Evolutionary conservation across 2,888 invertebrate genomes (phyloP).

Genomic region (Leptinotarsa haldemani): DNA sequence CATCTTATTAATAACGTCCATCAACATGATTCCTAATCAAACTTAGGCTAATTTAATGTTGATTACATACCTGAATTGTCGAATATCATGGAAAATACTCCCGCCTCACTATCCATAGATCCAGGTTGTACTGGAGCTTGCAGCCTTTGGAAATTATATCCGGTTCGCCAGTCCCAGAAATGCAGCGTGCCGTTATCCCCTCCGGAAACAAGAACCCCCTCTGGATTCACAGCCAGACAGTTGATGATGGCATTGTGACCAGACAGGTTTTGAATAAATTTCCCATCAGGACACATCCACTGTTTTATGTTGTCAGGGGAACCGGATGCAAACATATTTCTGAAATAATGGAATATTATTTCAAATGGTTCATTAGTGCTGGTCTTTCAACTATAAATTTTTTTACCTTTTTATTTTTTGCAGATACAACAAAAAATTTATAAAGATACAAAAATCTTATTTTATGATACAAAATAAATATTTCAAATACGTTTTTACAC

Average conservation of each 20-base stretch:
- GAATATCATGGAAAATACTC: slow-evolving; percentile 95
- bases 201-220: slow-evolving; percentile 96
- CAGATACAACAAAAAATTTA: no score
- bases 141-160: slow-evolving; percentile 95
- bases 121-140: slow-evolving; percentile 97
- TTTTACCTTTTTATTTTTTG: no score
- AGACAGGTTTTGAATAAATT: slow-evolving; percentile 95
- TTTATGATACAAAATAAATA: no score
- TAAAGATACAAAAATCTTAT: no score
- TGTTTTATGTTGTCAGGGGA: slow-evolving; percentile 99
- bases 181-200: slow-evolving; percentile 98
- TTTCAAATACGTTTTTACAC: no score
- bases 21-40: background rate
- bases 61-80: slow-evolving; percentile 76
- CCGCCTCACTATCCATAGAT: slow-evolving; percentile 99
- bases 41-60: background rate
- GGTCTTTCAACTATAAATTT: no score
- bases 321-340: slow-evolving; percentile 95
- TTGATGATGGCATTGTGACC: slow-evolving; percentile 99
- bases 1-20: background rate
- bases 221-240: slow-evolving; percentile 93
- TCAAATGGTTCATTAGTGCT: no score
- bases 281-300: slow-evolving; percentile 98
- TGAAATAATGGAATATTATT: slow-evolving; percentile 49
- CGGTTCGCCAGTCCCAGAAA: slow-evolving; percentile 99